A percentile compares a stretch with the other conserved stretches of the same genome.
These are phyloP conservation scores for Gallinago paraguaiae DNA, from an alignment of 2,113 vertebrate species.

Conservation along the genomic window DNA sequence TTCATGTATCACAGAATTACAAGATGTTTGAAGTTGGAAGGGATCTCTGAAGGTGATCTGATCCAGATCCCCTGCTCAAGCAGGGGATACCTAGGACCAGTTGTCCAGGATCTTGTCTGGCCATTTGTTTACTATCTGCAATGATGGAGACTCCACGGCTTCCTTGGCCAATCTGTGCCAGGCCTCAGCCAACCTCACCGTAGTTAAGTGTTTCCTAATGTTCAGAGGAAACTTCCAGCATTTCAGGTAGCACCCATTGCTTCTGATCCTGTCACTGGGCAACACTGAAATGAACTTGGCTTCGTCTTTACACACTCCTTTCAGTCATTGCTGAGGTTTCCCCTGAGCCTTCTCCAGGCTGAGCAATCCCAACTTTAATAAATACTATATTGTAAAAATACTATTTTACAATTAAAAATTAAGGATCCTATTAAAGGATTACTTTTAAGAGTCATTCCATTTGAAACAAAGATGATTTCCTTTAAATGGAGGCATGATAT, in stretches of 20 bases:
- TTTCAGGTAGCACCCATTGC: not conserved
- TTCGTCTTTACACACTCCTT: not conserved
- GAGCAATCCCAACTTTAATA: not conserved
- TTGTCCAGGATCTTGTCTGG: not conserved
- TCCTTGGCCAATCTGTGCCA: not conserved
- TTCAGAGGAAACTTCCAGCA: not conserved
- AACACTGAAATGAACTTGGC: accelerated
- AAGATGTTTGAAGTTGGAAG: not conserved
- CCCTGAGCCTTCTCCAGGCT: not conserved
- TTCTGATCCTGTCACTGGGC: not conserved
- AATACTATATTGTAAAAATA: not conserved
- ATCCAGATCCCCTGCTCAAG: not conserved
- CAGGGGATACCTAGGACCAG: not conserved
- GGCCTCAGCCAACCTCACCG: not conserved
- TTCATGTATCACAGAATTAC: not conserved
- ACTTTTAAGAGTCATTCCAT: not conserved
- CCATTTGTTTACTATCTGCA: accelerated
- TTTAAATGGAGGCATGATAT: not conserved
- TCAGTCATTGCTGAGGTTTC: not conserved
- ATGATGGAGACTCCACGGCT: not conserved
- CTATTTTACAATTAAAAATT: not conserved
- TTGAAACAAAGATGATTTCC: not conserved
- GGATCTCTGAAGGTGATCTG: not conserved
- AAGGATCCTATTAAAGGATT: not conserved
- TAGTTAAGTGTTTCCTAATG: not conserved